Base-by-base conservation (phyloP, 1,140 invertebrate genomes). In the Microvelia longipes region DNA sequence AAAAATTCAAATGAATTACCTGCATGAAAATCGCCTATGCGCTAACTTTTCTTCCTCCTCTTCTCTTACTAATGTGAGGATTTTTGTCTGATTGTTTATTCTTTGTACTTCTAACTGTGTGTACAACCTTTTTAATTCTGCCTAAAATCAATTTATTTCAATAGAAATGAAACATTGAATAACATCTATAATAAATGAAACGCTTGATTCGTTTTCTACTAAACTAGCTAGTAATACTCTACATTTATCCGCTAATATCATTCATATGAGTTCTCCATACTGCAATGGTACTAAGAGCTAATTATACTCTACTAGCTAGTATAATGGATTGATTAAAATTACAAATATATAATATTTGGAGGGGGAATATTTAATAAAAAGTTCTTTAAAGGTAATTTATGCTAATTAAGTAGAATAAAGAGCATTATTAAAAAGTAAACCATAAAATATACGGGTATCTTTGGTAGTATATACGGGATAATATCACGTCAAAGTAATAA, bases 61-160 rank as follows among this genome's bases (percentile, higher is more conserved):
- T 83, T 69, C 93, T 83, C 81, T 95, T 95, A 69, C 90, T 92
- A 78, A 97, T 95, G 83, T 97, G 94, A 26, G 94, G 94, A 83
- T 97, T 96, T 93, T 74, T 91, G 87, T 67, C 93, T 84, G 78
- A 96, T 87, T 19, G 91, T 93, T 81, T 95, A 92, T 92, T 74
- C 92, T 88, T 73, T 94, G 84, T 61, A 90, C 84, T 79, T 91
- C 88, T 73, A 95, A 81, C 79, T 95, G 93, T 25, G 93, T 91
- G 80, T 97, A 97, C 25, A 96, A 84, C 73, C 93, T 83, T 81
- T 94, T 94, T 68, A 97, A 83, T 81, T 97, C 94, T 62, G 90
- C 88, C 87, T 27, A 60, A 25, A 25, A 61, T 2, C 11, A 28
- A 24, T 14, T 26, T 2, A 64, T 13, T 64, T 14, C 5, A 14